These are phyloP conservation scores for Steinernema khuongi DNA, from an alignment of 1,140 invertebrate genomes.

Conservation along the genomic window DNA sequence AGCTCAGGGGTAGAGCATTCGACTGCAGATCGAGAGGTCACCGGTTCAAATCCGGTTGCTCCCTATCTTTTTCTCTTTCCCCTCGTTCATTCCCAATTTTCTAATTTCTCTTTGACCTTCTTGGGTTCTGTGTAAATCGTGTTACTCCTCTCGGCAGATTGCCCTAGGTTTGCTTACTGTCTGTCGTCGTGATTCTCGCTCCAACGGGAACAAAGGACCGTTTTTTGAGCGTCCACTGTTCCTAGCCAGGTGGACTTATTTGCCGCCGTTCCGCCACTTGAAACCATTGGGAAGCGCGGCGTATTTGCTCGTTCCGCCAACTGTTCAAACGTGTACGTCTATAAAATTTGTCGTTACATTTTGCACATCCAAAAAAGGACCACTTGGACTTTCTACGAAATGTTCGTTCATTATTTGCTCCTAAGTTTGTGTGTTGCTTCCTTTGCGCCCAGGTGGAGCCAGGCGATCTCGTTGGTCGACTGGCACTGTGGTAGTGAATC, in stretches of 20 bases:
- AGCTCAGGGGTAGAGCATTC: constrained; percentile 64
- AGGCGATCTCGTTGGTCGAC: neutral
- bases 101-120: no score
- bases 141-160: no score
- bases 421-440: neutral
- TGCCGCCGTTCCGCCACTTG: neutral
- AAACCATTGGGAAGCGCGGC: neutral
- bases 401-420: neutral
- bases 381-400: neutral
- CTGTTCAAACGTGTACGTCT: neutral
- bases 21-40: constrained; percentile 64
- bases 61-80: no score
- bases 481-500: constrained; percentile 1
- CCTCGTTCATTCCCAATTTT: no score
- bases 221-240: no score
- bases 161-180: no score
- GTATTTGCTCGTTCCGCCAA: constrained; percentile 1
- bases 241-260: no score
- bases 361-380: neutral
- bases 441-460: neutral
- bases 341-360: neutral
- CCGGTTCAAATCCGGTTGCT: constrained; percentile 61
- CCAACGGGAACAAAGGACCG: no score
- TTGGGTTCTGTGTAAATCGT: no score
- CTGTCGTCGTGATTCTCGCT: no score